Conservation (phyloP, 2,797 vertebrate genomes). For the Sebastes glaucus region DNA sequence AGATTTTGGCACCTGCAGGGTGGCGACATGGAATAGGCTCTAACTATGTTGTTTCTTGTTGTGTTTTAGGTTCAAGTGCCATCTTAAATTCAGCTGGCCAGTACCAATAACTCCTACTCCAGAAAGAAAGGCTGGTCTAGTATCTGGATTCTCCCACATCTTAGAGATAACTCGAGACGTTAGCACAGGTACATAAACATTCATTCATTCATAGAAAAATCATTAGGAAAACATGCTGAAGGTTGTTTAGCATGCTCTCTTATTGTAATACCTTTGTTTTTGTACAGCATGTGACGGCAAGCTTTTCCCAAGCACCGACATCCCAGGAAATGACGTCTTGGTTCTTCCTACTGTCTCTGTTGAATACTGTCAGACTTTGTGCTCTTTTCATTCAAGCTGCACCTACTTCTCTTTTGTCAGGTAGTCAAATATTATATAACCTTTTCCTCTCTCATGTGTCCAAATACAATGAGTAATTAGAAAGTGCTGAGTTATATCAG, state of each 20-base stretch:
- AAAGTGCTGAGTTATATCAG: background rate
- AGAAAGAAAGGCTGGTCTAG: background rate
- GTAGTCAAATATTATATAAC: background rate
- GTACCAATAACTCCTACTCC: slow-evolving; percentile 41
- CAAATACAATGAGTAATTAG: background rate
- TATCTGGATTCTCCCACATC: slow-evolving; percentile 70
- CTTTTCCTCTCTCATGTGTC: background rate
- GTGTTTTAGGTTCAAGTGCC: slow-evolving; percentile 70
- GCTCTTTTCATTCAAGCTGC: slow-evolving; percentile 62
- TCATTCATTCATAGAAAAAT: background rate
- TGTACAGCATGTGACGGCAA: slow-evolving; percentile 34
- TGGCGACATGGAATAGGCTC: background rate
- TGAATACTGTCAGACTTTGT: slow-evolving; percentile 64
- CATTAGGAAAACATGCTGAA: fast-evolving
- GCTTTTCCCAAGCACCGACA: slow-evolving; percentile 37
- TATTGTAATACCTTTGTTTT: background rate
- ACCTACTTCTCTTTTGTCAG: slow-evolving; percentile 58
- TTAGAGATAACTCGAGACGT: background rate
- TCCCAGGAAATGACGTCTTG: slow-evolving; percentile 19
- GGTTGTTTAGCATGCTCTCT: background rate
- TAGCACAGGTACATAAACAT: slow-evolving; percentile 23
- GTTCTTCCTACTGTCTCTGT: slow-evolving; percentile 34
- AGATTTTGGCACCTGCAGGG: background rate
- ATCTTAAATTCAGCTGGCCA: slow-evolving; percentile 71
- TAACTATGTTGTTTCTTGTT: background rate